A percentile compares a stretch with the other conserved stretches of the same genome.
These are phyloP conservation scores for Motacilla tschutschensis DNA, from an alignment of 2,113 vertebrate species.

Conservation along the genomic window DNA sequence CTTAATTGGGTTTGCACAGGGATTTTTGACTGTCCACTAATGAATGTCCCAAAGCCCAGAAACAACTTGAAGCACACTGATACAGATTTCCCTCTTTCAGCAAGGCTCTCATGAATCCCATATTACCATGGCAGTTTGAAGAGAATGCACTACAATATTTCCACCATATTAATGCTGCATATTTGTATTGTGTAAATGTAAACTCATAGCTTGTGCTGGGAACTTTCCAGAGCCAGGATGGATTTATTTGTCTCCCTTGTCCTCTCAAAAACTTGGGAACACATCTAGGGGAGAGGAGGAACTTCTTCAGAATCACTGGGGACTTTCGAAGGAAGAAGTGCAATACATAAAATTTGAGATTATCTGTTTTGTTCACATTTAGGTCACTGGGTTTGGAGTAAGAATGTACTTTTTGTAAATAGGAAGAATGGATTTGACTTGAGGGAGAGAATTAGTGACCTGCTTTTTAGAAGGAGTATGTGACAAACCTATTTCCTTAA, in stretches of 20 bases:
- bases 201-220: background rate
- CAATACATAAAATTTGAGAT: background rate
- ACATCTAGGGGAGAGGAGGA: background rate
- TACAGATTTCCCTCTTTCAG: background rate
- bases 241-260: background rate
- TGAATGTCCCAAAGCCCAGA: background rate
- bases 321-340: background rate
- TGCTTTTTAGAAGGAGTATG: background rate
- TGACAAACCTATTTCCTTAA: background rate
- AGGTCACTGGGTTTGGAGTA: background rate
- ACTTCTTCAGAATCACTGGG: background rate
- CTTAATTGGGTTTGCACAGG: background rate
- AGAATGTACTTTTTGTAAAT: background rate
- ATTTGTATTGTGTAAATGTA: background rate
- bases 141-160: background rate
- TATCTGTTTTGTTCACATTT: background rate
- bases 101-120: accelerated
- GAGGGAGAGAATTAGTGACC: background rate
- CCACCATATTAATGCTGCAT: background rate
- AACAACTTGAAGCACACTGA: accelerated
- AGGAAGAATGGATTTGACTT: background rate
- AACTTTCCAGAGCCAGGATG: background rate
- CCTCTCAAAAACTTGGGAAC: background rate
- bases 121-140: background rate
- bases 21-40: background rate